Percentiles rank a stretch among this genome's conserved stretches.
phyloP scores from a whole-genome alignment of 2,797 vertebrate species.

The Danio kyathit region DNA sequence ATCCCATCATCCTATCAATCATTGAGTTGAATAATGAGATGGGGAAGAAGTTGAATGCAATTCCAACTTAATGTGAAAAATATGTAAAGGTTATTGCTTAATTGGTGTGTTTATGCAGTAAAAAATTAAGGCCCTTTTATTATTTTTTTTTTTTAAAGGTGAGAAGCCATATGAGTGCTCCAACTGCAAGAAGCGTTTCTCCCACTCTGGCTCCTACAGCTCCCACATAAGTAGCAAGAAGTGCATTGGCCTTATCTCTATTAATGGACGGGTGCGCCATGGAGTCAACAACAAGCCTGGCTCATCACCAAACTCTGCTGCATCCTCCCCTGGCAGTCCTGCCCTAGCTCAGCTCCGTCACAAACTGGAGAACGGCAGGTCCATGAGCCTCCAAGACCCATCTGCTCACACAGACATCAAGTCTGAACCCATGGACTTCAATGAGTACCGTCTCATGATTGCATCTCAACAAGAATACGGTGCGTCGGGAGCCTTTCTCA shows the following conservation, averaged over 20 bases:
- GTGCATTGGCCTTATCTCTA: conserved; percentile 91
- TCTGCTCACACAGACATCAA: conserved; percentile 90
- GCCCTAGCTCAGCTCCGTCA: conserved; percentile 91
- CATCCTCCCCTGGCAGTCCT: conserved; percentile 93
- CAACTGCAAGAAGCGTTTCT: conserved; percentile 99
- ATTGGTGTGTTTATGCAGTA: neutral
- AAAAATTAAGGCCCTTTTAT: neutral
- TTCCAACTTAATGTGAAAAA: neutral
- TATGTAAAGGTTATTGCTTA: neutral
- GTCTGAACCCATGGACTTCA: conserved; percentile 93
- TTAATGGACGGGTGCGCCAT: conserved; percentile 89
- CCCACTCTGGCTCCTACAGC: conserved; percentile 98
- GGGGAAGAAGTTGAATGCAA: neutral
- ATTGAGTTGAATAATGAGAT: conserved; percentile 10
- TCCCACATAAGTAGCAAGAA: conserved; percentile 99
- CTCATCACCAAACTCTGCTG: conserved; percentile 92
- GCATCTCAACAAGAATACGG: conserved; percentile 86
- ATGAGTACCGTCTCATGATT: conserved; percentile 92
- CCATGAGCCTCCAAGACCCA: conserved; percentile 84
- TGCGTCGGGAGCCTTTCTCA: conserved; percentile 86
- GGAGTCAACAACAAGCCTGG: conserved; percentile 86
- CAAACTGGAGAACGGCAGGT: conserved; percentile 94
- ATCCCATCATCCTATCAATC: conserved; percentile 12
- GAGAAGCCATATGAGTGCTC: conserved; percentile 98
- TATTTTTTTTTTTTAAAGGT: conserved; percentile 75